Conservation (phyloP, 2,797 vertebrate genomes). For the Hypotaenidia okinawae region DNA sequence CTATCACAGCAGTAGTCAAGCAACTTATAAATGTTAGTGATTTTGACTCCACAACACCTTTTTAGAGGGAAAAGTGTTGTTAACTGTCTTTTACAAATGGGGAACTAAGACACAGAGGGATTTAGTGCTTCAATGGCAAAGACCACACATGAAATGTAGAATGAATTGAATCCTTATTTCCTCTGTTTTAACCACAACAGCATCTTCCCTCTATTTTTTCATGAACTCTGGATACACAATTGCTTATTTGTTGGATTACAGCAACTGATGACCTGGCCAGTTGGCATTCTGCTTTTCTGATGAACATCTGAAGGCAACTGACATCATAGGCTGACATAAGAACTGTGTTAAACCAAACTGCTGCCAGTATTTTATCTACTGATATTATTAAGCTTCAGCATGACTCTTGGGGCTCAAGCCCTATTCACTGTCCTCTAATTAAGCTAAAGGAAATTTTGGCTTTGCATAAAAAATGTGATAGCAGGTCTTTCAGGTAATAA, state of each 20-base stretch:
- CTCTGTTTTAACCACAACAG: background rate
- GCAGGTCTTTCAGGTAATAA: background rate
- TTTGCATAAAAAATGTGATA: background rate
- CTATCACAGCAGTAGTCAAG: conserved; percentile 1
- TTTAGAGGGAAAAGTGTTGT: background rate
- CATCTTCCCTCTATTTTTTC: background rate
- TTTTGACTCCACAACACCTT: conserved; percentile 15
- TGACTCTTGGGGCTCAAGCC: background rate
- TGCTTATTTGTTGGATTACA: background rate
- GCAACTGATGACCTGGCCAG: background rate
- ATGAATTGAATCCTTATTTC: background rate
- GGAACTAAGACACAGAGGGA: background rate
- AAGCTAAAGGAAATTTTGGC: background rate
- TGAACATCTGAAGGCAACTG: background rate
- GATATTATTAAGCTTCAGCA: background rate
- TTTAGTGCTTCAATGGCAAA: conserved; percentile 3
- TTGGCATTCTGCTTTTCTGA: background rate
- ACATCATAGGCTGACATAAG: background rate
- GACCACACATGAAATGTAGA: background rate
- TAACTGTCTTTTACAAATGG: background rate
- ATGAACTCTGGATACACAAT: background rate
- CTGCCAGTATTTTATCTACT: background rate
- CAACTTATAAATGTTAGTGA: background rate
- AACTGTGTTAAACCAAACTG: background rate
- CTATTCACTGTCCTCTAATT: background rate